Base-by-base conservation (phyloP, 1,140 invertebrate genomes). In the Platorchestia sp. region DNA sequence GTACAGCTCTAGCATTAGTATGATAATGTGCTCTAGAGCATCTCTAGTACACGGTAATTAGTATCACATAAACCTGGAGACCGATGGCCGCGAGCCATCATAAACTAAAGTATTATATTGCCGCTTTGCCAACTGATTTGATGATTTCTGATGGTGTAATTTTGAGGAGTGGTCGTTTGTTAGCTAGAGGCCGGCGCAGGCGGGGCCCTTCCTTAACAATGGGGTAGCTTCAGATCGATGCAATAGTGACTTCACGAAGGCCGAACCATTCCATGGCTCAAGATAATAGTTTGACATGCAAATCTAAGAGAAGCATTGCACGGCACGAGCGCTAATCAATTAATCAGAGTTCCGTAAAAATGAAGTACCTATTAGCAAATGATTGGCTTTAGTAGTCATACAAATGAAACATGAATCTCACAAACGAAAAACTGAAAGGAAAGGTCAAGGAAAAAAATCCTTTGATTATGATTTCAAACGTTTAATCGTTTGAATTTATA, bases 1-100 rank as follows among this genome's bases (percentile, higher is more conserved):
- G 91, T 93, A 93, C 40, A 89, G 43, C 45, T 93, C 43, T 45
- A 93, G 45, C 44, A 93, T 93, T 93, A 93, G 91, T 93, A 93
- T 93, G 91, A 45, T 93, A 93, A 93, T 93, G 45, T 93, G 91
- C 91, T 45, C 91, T 93, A 93, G 91, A 93, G 91, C 91, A 93
- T 45, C 91, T 93, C 91, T 93, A 45, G 91, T 47, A 93, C 45
- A 93, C 91, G 43, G 91, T 47, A 93, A 93, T 93, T 93, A 93
- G 91, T 93, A 93, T 93, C 91, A 93, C 91, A 93, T 93, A 93
- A 93, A 93, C 43, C 91, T 93, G 91, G 45, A 93, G 43, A 93
- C 43, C 91, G 36, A 93, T 93, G 91, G 45, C 91, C 91, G 43
- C 91, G 7, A 45, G 91, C 91, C 91, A 93, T 93, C 41, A 93